Base-by-base conservation (phyloP, 2,888 invertebrate species). In the Oscheius onirici region DNA sequence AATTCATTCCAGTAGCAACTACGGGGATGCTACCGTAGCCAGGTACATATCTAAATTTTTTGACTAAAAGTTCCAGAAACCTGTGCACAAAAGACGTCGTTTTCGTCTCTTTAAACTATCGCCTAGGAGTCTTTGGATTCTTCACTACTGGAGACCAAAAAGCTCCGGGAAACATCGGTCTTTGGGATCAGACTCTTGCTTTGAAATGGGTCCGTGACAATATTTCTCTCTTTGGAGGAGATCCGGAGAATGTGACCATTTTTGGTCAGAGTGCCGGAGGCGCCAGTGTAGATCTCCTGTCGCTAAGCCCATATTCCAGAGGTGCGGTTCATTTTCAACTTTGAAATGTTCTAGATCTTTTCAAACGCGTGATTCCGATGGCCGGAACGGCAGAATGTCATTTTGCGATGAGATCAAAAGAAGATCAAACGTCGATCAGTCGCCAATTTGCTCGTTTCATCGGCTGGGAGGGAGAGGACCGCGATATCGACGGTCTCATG, bases 251-350 rank as follows among this genome's bases (percentile, higher is more conserved):
- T 63, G 79, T 87, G 15, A 87, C 87, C 2, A 79, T 86, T 8
- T 86, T 86, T 63, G 85, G 84, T 1, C 84, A 85, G 57, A 82
- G 81, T 75, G 84, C 84, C 15, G 84, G 84, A 15, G 84, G 82
- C 46, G 79, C 78, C 1, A 78, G 78, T n/a, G 76, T 72, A 1
- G 83, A 83, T 58, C 69, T 81, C 17, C 69, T 83, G 15, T 71
- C 75, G 10, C 34, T 83, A 13, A 77, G 77, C 15, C 83, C 83
- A 2, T 76, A 82, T 46, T 79, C 83, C 13, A 72, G 76, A 61
- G 71, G 82, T 81, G 44, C 11, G 8, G 10, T 51, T 51, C 17
- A 43, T 52, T 24, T 20, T 22, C 17, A 17, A n/a, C 46, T 13
- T 3, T 10, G 11, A 44, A 5, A 22, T 15, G 10, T 67, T 76